Evolutionary conservation across 64 coral and sea anemone genomes (phyloP), one percentile per base, ranked within the genome.

Genomic region (Acropora yongei): DNA sequence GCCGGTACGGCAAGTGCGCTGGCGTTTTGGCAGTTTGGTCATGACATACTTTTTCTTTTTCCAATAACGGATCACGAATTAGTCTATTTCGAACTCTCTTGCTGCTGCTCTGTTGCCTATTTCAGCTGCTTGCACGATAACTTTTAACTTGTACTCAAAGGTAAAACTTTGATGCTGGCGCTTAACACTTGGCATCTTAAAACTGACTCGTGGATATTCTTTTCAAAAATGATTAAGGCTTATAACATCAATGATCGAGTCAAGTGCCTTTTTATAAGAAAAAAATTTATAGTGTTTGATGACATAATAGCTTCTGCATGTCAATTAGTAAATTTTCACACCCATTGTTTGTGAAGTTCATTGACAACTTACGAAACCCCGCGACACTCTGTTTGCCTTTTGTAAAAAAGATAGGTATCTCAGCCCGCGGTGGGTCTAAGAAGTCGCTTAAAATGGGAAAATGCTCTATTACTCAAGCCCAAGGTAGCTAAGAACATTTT

Each of bases 31-130:
- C 40, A 86, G 41, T 66, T 85, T 85, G 9, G 17, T 75, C 67
- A 85, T 85, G 61, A 71, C 60, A 50, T 69, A 60, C 77, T 74
- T 92, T 77, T 84, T 84, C 80, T 92, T 92, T 77, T 11, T 5
- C 90, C 90, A 84, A 30, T 92, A 84, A 77, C 51, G 68, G 44
- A 92, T 86, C 90, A 86, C 77, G 14, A 72, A 85, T 92, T 92
- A 73, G 20, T 92, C 80, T 57, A 92, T 76, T 92, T 92, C 73
- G 41, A 84, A 92, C 14, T 92, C 90, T 76, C 81, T 86, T 92
- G 49, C 90, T 66, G 81, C 90, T 84, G 80, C 90, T 84, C 80
- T 76, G 49, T 92, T 92, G 13, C 90, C 80, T 53, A 86, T 66
- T 92, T 86, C 90, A 77, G 17, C 18, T 71, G 67, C 67, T 16